Evolutionary conservation across 2,113 vertebrate species (phyloP).

Genomic region (Lontra canadensis): DNA sequence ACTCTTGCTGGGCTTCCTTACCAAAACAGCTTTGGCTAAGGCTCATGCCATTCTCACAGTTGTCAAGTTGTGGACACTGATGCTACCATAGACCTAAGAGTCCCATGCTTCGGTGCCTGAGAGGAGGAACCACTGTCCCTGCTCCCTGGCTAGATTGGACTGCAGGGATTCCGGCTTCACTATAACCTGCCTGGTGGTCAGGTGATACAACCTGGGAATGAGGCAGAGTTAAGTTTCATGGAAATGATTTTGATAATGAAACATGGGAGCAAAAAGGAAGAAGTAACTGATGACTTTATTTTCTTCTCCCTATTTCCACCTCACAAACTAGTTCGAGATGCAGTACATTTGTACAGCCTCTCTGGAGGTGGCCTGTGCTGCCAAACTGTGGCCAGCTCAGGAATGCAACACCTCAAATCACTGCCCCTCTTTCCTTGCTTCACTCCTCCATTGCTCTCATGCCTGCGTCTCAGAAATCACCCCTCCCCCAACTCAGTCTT

Average conservation of each 20-base stretch:
- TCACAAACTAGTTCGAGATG: not conserved
- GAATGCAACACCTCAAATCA: not conserved
- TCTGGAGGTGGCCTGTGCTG: not conserved
- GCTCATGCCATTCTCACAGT: fast-evolving
- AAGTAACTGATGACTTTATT: not conserved
- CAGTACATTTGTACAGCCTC: not conserved
- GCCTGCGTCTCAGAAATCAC: not conserved
- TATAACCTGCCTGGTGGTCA: too few species aligned
- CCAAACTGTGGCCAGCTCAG: not conserved
- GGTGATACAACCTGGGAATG: not conserved
- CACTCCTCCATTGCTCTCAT: not conserved
- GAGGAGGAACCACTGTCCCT: not conserved
- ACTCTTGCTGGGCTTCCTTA: not conserved
- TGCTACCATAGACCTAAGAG: not conserved
- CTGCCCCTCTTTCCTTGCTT: not conserved
- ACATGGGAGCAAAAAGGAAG: not conserved
- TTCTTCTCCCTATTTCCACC: not conserved
- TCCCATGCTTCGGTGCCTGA: fast-evolving
- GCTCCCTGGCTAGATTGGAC: not conserved
- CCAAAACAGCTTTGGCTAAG: not conserved
- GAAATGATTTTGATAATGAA: not conserved
- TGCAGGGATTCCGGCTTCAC: not conserved
- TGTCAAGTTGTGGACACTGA: not conserved
- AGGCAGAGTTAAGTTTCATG: not conserved
- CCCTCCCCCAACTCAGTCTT: not conserved